These are phyloP conservation scores for Delia radicum DNA, from an alignment of 1,140 invertebrate species.

Conservation along the genomic window DNA sequence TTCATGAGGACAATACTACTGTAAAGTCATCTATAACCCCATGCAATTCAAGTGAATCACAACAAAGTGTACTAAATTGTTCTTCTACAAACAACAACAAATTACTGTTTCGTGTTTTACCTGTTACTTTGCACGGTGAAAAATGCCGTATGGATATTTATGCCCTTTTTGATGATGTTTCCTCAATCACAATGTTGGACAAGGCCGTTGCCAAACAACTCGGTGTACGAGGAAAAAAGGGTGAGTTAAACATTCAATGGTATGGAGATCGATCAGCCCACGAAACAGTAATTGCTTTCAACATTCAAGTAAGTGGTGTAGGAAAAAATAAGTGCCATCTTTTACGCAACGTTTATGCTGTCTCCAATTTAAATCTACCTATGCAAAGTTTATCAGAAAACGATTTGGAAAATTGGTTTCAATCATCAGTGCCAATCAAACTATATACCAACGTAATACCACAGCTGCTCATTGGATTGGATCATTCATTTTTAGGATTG, in stretches of 20 bases:
- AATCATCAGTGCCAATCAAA: not conserved
- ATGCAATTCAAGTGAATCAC: not conserved
- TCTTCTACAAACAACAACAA: not conserved
- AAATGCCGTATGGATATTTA: not conserved
- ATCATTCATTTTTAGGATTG: not conserved
- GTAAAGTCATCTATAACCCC: not conserved
- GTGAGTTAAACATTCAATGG: conserved; percentile 5
- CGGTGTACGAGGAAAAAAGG: not conserved
- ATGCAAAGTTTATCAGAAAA: too few species aligned
- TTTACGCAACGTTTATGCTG: not conserved
- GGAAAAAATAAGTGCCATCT: not conserved
- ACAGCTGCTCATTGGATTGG: conserved; percentile 15
- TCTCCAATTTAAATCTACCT: too few species aligned
- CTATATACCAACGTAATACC: not conserved
- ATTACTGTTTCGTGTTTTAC: conserved; percentile 26
- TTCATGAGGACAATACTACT: not conserved
- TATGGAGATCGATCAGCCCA: not conserved
- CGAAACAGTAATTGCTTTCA: not conserved
- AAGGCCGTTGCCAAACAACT: not conserved
- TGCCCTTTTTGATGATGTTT: conserved; percentile 18
- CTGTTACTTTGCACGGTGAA: conserved; percentile 18
- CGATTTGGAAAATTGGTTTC: not conserved
- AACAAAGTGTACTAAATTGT: not conserved
- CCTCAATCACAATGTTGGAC: conserved; percentile 15
- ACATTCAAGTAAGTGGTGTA: not conserved